phyloP scores from a whole-genome alignment of 2,113 vertebrate genomes.

The Oceanites oceanicus region DNA sequence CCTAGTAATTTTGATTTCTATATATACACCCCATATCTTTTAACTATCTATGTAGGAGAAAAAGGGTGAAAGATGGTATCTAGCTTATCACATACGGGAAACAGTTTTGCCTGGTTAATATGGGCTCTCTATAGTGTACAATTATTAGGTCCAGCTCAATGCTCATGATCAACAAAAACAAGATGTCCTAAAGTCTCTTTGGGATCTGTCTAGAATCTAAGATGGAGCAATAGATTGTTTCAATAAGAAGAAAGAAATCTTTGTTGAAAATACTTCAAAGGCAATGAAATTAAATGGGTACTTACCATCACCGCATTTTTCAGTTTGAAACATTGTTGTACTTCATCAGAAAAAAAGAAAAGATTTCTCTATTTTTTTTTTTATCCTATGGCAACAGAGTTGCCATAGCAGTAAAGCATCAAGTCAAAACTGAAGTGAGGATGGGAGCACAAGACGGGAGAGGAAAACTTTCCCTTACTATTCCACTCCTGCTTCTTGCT shows the following conservation, averaged over 20 bases:
- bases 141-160: neutral
- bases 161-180: conserved; percentile 20
- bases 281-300: neutral
- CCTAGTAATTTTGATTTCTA: conserved; percentile 15
- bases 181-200: neutral
- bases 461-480: neutral
- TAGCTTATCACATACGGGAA: neutral
- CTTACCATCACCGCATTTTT: neutral
- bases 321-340: neutral
- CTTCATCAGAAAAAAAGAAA: neutral
- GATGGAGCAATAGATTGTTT: neutral
- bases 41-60: conserved; percentile 6
- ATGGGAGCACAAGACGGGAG: fast-evolving
- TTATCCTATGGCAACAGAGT: neutral
- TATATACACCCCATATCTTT: conserved; percentile 1
- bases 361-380: neutral
- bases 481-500: neutral
- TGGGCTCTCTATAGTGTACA: neutral
- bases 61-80: neutral
- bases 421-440: neutral
- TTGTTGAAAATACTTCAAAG: neutral
- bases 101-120: neutral
- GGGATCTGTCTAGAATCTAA: neutral
- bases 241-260: neutral
- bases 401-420: neutral